Evolutionary conservation across 2,888 invertebrate species (phyloP), one percentile per base, ranked within the genome.

Genomic region (Cerceris ruficornis): DNA sequence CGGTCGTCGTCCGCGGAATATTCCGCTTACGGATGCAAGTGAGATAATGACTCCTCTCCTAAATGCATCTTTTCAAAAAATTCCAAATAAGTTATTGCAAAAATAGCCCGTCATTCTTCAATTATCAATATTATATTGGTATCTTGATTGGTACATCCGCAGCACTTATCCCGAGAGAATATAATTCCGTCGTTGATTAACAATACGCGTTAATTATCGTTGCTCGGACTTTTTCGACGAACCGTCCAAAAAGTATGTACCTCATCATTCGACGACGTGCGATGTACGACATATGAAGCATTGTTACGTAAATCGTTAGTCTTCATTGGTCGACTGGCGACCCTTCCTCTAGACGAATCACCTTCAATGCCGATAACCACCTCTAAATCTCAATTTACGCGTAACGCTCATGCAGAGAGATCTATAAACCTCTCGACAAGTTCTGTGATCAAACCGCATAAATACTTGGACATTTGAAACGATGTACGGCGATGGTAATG

Each of bases 251-350:
- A 68, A 62, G 62, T 61, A 61, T 61, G 41, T 73, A 60, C 55
- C 60, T 77, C 69, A 77, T 84, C 72, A 80, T 66, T 71, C 66
- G 77, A 69, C 73, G 81, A 79, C 75, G 77, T 80, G 69, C 79
- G 69, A 74, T 75, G 79, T 79, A 86, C 80, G 82, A 77, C 81
- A 83, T 77, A 76, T 82, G 83, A 88, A 85, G 83, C 88, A 85
- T 88, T 88, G 87, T 90, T 90, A 90, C 88, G 87, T 90, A 90
- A 90, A 90, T 90, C 87, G 89, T 90, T 88, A 85, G 85, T 87
- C 88, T 88, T 88, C 86, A 90, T 90, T 90, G 89, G 86, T 80
- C 83, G 82, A 82, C 82, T 86, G 82, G 82, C 81, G 87, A 88
- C 86, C 89, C 86, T 89, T 87, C 86, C 81, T 87, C 85, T 79